Base-by-base conservation (phyloP, 2,113 vertebrate genomes). In the Opisthocomus hoazin region DNA sequence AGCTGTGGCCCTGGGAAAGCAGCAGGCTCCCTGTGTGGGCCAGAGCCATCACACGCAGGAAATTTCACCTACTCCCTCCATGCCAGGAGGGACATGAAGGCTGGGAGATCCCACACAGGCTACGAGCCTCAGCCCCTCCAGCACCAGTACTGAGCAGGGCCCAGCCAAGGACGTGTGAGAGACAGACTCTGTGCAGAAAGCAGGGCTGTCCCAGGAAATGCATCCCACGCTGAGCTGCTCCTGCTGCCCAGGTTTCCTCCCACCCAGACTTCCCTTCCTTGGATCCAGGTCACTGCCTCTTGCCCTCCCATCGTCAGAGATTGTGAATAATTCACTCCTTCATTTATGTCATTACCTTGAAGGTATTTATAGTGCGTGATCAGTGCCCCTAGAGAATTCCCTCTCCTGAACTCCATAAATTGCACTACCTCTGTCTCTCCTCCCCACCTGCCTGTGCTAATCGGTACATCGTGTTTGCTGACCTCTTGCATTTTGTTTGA, bases 251-350 rank as follows among this genome's bases (percentile, higher is more conserved):
- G 64, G 39, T 34, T 68, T 75, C 41, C 63, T 87, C 76, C 74
- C 26, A 29, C 91, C 95, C 95, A 77, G 91, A 84, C 56, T 96
- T 97, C 86, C 96, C 94, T 97, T 97, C 86, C 90, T 48, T 94
- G 89, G 94, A 98, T 98, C 69, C 96, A 96, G 98, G 97, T 98
- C 97, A 97, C 93, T 96, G 97, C 97, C 97, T 96, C 84, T 78
- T 66, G 94, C 97, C 97, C 97, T 98, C 81, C 61, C 96, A 94
- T 91, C 76, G 22, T 89, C 96, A 70, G 58, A 32, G 85, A 96
- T 84, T 90, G 97, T 96, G 96, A 98, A 97, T 98, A 98, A 97
- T 98, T 97, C 95, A 96, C 97, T 97, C 90, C 76, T 96, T 93
- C 97, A 93, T 94, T 97, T 97, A 94, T 97, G 97, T 97, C 97